phyloP scores from a whole-genome alignment of 64 coral and sea anemone species.

The Astreopora myriophthalma region DNA sequence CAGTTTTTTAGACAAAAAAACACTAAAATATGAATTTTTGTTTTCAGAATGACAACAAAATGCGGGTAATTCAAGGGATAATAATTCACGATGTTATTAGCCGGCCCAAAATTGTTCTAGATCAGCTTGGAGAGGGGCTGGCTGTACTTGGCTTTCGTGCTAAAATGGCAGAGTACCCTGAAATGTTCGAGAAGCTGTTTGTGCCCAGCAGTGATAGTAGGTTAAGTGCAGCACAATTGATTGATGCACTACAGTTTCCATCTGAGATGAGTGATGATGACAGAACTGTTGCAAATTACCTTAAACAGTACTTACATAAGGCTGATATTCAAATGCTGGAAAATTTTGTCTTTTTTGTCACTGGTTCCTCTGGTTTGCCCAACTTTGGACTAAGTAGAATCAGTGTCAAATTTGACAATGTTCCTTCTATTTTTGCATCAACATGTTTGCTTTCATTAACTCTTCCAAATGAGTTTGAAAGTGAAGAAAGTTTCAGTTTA shows the following conservation, averaged over 20 bases:
- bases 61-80: too few species aligned
- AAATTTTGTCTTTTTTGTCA: conserved; percentile 38
- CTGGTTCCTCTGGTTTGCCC: conserved; percentile 28
- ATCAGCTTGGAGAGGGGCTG: too few species aligned
- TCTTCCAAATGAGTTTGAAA: conserved; percentile 22
- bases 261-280: neutral
- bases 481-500: neutral
- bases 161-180: neutral
- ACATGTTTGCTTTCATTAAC: conserved; percentile 33
- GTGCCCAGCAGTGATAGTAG: too few species aligned
- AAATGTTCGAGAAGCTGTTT: too few species aligned
- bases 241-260: neutral
- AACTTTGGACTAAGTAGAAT: conserved; percentile 51
- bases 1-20: neutral
- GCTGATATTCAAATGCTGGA: conserved; percentile 43
- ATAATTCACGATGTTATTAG: too few species aligned
- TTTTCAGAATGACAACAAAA: too few species aligned
- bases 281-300: conserved; percentile 11
- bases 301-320: conserved; percentile 48
- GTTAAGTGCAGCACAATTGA: neutral
- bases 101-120: too few species aligned
- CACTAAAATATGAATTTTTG: too few species aligned
- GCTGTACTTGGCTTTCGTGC: too few species aligned
- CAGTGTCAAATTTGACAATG: conserved; percentile 44
- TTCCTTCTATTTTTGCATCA: conserved; percentile 54